Conservation (phyloP, 2,797 vertebrate genomes). For the Mormyrops boulengeri region DNA sequence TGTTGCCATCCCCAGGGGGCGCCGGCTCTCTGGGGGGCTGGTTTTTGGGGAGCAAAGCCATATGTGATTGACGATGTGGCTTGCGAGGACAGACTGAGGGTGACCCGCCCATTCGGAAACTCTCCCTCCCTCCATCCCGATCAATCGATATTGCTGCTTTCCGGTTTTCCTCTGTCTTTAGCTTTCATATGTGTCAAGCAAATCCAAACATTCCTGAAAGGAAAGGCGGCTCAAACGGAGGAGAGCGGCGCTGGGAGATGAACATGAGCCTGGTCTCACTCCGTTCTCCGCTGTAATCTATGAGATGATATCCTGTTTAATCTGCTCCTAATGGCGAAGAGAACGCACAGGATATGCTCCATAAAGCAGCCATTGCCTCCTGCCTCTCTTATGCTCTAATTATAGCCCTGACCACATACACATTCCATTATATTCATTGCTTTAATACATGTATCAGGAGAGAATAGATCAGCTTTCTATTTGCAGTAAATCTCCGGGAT, state of each 20-base stretch:
- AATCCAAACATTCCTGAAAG: neutral
- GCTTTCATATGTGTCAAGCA: neutral
- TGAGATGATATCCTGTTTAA: conserved; percentile 15
- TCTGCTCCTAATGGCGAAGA: conserved; percentile 7
- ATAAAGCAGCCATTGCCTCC: neutral
- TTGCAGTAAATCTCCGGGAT: conserved; percentile 24
- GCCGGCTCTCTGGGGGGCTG: neutral
- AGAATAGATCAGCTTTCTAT: conserved; percentile 19
- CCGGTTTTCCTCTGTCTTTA: neutral
- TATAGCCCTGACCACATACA: conserved; percentile 14
- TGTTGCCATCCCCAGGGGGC: neutral
- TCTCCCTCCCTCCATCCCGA: neutral
- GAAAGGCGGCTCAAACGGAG: neutral
- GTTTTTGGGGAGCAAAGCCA: neutral
- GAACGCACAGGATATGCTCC: neutral
- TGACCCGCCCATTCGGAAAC: neutral
- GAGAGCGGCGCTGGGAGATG: neutral
- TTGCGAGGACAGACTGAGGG: neutral
- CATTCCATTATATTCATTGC: conserved; percentile 20
- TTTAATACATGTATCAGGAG: conserved; percentile 22
- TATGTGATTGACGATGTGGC: neutral
- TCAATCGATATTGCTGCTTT: neutral
- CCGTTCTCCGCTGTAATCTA: neutral
- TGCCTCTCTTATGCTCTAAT: neutral
- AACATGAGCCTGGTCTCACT: neutral